Base-by-base conservation (phyloP, 2,888 invertebrate genomes). In the Caenorhabditis macrosperma region DNA sequence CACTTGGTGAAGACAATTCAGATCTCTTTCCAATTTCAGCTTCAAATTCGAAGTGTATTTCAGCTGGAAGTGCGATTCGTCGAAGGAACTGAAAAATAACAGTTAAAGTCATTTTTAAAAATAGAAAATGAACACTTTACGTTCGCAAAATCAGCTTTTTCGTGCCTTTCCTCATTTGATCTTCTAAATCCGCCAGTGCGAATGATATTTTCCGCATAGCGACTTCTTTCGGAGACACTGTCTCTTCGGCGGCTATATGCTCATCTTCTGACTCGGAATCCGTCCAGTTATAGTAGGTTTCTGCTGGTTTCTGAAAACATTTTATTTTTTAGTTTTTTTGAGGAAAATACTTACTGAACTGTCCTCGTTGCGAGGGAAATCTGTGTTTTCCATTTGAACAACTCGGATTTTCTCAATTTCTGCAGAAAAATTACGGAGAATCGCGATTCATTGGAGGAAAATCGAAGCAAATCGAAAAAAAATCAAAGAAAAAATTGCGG, bases 1-100 rank as follows among this genome's bases (percentile, higher is more conserved):
- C 0, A 86, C 41, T 52, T 86, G 84, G 9, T 75, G 63, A 6
- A 84, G 66, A 59, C 77, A 82, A 38, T 55, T 67, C 7, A 84
- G 7, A 60, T 86, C 78, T 55, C 72, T 35, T 30, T 81, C 61
- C 41, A 85, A 33, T 52, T 82, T 84, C 41, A 48, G 38, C 17
- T 66, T 50, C 17, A 4, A n/a, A 7, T n/a, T 24, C 12, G 22
- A 6, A 1, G 28, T 22, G 17, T 76, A 76, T 22, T 55, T 61
- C 10, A 76, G 35, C 15, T 69, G 67, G 20, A 72, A 50, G 15
- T 59, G 10, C 0, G 76, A 52, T 33, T 55, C 59, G 24, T 81
- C 76, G n/a, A 44, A 50, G 20, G 72, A 76, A 0, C 84, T 79
- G 59, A 30, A 81, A 71, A 48, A 67, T 38, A 63, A 44, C 1